Base-by-base conservation (phyloP, 2,797 vertebrate genomes). In the Coranthus polyacanthus region DNA sequence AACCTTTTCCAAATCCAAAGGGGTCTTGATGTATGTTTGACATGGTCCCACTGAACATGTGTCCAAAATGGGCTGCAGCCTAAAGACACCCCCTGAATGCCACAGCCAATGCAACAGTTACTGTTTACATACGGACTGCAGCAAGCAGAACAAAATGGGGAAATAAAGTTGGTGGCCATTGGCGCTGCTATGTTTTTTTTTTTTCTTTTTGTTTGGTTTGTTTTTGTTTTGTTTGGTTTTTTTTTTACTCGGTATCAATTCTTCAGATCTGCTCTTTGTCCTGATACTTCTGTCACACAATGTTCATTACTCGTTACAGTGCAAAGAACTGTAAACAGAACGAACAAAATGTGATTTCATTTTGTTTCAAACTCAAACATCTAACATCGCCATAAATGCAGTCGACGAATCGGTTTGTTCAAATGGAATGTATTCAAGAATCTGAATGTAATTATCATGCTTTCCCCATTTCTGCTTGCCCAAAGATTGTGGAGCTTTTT, bases 381-480 rank as follows among this genome's bases (percentile, higher is more conserved):
- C n/a, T n/a, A n/a, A 16, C 32, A 17, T 22, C 16, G 15, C 32
- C 29, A 42, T 44, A 24, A 11, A 42, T 20, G 38, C 37, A 20
- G 45, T 39, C 60, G 39, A 63, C 17, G 1, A 49, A 66, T 78
- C 49, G 15, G 81, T 63, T 38, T 66, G 53, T 69, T 68, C 32
- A 72, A 61, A 71, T 17, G 56, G 88, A 91, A 91, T 90, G 89
- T 92, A 88, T 57, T 76, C 26, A 64, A 68, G 42, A 51, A 83
- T 45, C 56, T 87, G 90, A 92, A 91, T 92, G 90, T 92, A 91
- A 79, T 46, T 22, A 42, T 60, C 0, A 5, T 3, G 18, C 72
- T 66, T 62, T 47, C 68, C 76, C 78, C 58, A 49, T 74, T 73
- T 74, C 79, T 69, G 75, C 75, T 81, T 51, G 72, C 72, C 77